These are phyloP conservation scores for Callospermophilus lateralis DNA, from an alignment of 2,113 vertebrate genomes.

Conservation along the genomic window DNA sequence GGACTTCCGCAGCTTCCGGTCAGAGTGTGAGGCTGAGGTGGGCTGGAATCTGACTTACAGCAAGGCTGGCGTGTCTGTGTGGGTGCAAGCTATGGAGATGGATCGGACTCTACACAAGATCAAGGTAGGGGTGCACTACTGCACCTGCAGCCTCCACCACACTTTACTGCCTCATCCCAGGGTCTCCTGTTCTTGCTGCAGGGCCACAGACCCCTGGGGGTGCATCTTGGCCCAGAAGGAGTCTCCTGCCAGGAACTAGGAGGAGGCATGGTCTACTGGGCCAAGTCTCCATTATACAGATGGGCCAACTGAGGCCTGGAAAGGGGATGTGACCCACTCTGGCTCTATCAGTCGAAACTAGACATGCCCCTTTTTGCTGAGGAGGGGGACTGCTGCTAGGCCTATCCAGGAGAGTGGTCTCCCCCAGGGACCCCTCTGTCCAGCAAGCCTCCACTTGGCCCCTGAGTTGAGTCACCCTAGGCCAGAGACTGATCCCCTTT, in stretches of 20 bases:
- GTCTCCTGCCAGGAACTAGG: neutral
- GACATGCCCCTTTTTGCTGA: neutral
- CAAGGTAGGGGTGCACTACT: conserved; percentile 90
- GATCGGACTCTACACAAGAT: conserved; percentile 94
- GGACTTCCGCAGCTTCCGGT: conserved; percentile 93
- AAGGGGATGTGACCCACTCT: neutral
- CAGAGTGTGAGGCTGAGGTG: conserved; percentile 91
- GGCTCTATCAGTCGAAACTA: neutral
- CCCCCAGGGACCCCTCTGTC: neutral
- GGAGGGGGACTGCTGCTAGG: neutral
- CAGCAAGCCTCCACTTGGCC: neutral
- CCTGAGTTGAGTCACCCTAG: neutral
- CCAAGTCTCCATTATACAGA: neutral
- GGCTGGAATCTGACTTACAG: conserved; percentile 93
- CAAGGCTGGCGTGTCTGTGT: conserved; percentile 91
- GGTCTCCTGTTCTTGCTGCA: neutral
- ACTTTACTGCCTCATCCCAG: neutral
- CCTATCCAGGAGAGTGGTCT: neutral
- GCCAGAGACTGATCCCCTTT: neutral
- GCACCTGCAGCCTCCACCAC: neutral
- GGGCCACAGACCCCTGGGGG: neutral
- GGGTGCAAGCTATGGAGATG: conserved; percentile 92
- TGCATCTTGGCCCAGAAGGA: neutral
- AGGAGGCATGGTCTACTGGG: neutral
- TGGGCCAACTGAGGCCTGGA: conserved; percentile 37